Evolutionary conservation across 2,797 vertebrate genomes (phyloP), one percentile per base, ranked within the genome.

Genomic region (Saxicola maurus): DNA sequence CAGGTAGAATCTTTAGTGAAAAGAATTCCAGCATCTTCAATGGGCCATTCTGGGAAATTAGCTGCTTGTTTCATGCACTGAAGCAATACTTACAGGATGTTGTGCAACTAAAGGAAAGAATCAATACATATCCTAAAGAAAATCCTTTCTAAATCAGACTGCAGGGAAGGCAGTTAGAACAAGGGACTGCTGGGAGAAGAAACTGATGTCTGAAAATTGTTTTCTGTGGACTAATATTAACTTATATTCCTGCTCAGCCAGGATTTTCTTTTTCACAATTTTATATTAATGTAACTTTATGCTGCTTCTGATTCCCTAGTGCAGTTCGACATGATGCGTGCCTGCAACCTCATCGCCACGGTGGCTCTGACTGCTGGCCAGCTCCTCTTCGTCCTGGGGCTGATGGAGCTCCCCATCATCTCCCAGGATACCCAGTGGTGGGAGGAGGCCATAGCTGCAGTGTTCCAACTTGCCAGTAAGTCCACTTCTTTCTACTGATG

Each of bases 321-420:
- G 97, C 99, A 99, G 97, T 99, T 99, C 25, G 99, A 99, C 97
- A 99, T 99, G 99, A 99, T 99, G 99, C 98, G 99, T 30, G 98
- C 99, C 31, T 99, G 99, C 87, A 99, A 99, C 97, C 97, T 99
- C 96, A 98, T 99, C 31, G 99, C 99, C 46, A 99, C 98, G 0
- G 98, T 98, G 35, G 99, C 99, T 53, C 97, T 99, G 85, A 98
- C 98, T 3, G 98, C 96, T 0, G 99, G 99, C 59, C 99, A 99
- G 98, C 98, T 99, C 85, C 98, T 99, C 95, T 99, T 99, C 86
- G 95, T 99, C 35, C 97, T 99, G 78, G 99, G 99, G 67, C 96
- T 99, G 82, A 91, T 98, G 71, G 98, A 98, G 93, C 96, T 99
- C 80, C 98, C 98, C 67, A 97, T 98, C 93, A 95, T 98, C 96